Evolutionary conservation across 37 sponge, comb jelly and placozoan species (phyloP), one percentile per base, ranked within the genome.

Genomic region (Amphimedon queenslandica): DNA sequence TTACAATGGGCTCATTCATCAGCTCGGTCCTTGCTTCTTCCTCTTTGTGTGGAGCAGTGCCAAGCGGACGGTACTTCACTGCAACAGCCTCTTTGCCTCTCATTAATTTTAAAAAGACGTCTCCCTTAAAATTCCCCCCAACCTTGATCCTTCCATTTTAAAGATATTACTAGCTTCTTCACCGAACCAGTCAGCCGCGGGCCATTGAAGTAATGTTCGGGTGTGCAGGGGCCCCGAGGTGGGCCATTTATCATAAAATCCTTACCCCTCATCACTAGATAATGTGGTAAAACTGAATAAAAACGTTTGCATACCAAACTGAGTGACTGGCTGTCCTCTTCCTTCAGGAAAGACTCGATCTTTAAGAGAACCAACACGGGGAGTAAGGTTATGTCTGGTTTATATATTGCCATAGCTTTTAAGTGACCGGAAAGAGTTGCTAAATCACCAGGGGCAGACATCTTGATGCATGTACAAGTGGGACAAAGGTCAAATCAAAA

Each of bases 91-190:
- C n/a, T 25, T 24, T 3, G 0, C 31, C 10, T 56, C 75, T 64
- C 82, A 81, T 71, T 37, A 81, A 42, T 1, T 30, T 25, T 29
- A 81, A 42, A 37, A 73, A 81, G 20, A 81, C 5, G 51, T 81
- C 60, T 31, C 82, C 82, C 35, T 81, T 81, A 20, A 47, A n/a
- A 56, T 81, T 81, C 1, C 82, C n/a, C 82, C 74, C 74, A 81
- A 30, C 75, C 82, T 27, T 81, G 82, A 47, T 81, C 82, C 34
- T 73, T 81, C 82, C 82, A 81, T 18, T 33, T 55, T 43, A 73
- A 57, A 33, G 74, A 72, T 28, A 81, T 1, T 3, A 42, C 67
- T 10, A 81, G 74, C 23, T 64, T 65, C 69, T 81, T 81, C 24
- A 81, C 82, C 0, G 66, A 21, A 29, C 37, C 11, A 4, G 68